A percentile compares a stretch with the other conserved stretches of the same genome.
Evolutionary conservation across 2,888 invertebrate species (phyloP).

Genomic region (Ectemnius cavifrons): DNA sequence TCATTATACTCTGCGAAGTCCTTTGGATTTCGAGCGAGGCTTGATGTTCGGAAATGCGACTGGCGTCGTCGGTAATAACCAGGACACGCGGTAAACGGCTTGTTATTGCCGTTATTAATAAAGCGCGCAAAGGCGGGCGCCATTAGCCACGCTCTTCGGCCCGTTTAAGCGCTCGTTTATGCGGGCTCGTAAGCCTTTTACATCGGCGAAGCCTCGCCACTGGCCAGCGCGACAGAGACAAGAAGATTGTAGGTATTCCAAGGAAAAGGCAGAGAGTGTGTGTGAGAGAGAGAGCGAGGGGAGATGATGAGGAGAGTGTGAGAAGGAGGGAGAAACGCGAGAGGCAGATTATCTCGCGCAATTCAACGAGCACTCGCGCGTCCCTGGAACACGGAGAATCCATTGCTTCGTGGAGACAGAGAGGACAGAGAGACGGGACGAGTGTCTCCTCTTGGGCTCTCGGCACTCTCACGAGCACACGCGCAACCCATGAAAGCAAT

Average conservation of each 20-base stretch:
- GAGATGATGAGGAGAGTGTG: background rate
- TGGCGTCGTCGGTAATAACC: constrained; percentile 21
- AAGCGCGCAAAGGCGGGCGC: constrained; percentile 42
- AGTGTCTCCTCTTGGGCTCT: too few relatives aligned
- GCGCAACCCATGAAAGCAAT: too few relatives aligned
- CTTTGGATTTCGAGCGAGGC: too few relatives aligned
- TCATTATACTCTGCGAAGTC: too few relatives aligned
- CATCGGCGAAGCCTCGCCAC: constrained; percentile 17
- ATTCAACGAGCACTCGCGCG: constrained; percentile 7
- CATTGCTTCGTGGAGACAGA: background rate
- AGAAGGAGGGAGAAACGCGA: constrained; percentile 4
- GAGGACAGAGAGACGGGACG: too few relatives aligned
- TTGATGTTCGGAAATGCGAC: too few relatives aligned
- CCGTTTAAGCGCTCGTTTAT: constrained; percentile 44
- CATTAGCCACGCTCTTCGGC: constrained; percentile 39
- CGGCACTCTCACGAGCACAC: too few relatives aligned
- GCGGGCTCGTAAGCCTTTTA: constrained; percentile 26
- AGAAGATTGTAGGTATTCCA: background rate
- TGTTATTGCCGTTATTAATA: constrained; percentile 53
- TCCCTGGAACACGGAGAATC: constrained; percentile 5
- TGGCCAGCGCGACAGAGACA: background rate
- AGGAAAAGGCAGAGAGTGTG: constrained; percentile 5
- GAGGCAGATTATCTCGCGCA: constrained; percentile 14
- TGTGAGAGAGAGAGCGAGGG: constrained; percentile 12
- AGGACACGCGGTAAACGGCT: constrained; percentile 37